phyloP scores from a whole-genome alignment of 2,888 invertebrate genomes.

The Ichneumoninae sp. region DNA sequence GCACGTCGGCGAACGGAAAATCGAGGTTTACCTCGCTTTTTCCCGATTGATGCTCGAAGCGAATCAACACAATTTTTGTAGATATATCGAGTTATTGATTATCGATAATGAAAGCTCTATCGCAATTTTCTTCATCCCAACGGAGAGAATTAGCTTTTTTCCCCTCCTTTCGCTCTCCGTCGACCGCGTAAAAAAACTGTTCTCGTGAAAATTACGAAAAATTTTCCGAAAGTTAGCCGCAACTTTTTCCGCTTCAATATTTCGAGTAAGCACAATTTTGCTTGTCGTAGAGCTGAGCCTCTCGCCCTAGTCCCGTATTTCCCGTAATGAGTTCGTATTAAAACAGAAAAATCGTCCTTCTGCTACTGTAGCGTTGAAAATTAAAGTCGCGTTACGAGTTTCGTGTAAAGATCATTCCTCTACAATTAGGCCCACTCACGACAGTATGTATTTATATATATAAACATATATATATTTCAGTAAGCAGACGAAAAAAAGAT shows the following conservation, averaged over 20 bases:
- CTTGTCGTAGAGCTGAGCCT: slow-evolving; percentile 20
- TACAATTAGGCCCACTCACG: slow-evolving; percentile 25
- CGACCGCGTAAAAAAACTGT: slow-evolving; percentile 19
- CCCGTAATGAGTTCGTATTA: slow-evolving; percentile 3
- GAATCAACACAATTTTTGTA: slow-evolving; percentile 43
- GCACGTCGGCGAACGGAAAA: slow-evolving; percentile 17
- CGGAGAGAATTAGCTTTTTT: slow-evolving; percentile 35
- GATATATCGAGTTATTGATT: slow-evolving; percentile 56
- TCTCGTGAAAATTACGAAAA: slow-evolving; percentile 11
- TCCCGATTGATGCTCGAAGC: slow-evolving; percentile 30
- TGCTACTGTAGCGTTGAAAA: slow-evolving; percentile 25
- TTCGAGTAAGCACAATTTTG: slow-evolving; percentile 33
- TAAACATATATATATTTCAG: slow-evolving; percentile 34
- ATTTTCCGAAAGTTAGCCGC: slow-evolving; percentile 49
- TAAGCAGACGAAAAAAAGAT: background rate
- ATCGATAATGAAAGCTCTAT: slow-evolving; percentile 37
- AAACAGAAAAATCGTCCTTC: background rate
- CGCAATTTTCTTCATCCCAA: slow-evolving; percentile 22
- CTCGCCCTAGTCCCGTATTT: background rate
- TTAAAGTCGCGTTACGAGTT: slow-evolving; percentile 39
- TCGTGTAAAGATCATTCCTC: slow-evolving; percentile 51
- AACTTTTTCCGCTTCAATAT: slow-evolving; percentile 58
- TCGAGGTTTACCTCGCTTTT: slow-evolving; percentile 25
- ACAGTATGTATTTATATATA: slow-evolving; percentile 29
- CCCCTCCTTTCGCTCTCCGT: slow-evolving; percentile 19